Conservation (phyloP, 1,140 invertebrate genomes). For the Chironomus tepperi region DNA sequence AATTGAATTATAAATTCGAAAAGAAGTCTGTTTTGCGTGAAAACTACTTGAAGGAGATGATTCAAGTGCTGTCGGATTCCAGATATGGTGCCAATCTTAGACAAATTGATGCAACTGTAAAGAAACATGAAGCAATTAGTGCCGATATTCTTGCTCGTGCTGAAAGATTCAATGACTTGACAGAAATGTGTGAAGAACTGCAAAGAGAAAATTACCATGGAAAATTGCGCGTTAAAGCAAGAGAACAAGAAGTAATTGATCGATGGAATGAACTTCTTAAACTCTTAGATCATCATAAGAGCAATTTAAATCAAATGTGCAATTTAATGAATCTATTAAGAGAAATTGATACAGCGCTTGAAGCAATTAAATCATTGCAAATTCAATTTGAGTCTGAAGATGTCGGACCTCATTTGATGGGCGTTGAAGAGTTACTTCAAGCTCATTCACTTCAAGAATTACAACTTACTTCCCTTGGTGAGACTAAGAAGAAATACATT, state of each 20-base stretch:
- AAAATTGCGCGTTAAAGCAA: conserved; percentile 67
- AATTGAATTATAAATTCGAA: conserved; percentile 92
- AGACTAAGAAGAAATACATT: conserved; percentile 67
- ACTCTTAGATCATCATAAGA: conserved; percentile 77
- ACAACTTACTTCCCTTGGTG: conserved; percentile 77
- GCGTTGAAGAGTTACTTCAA: conserved; percentile 87
- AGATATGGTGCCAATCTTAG: conserved; percentile 81
- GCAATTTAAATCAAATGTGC: conserved; percentile 65
- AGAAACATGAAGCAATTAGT: conserved; percentile 97
- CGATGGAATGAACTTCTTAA: conserved; percentile 81
- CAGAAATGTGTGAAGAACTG: conserved; percentile 83
- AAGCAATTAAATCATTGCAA: conserved; percentile 73
- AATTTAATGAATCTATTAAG: conserved; percentile 75
- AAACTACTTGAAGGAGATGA: conserved; percentile 96
- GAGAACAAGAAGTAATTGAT: conserved; percentile 77
- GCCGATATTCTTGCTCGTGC: conserved; percentile 92
- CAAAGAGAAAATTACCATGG: conserved; percentile 88
- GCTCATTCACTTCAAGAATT: conserved; percentile 87
- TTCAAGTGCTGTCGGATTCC: conserved; percentile 87
- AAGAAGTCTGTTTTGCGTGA: conserved; percentile 86
- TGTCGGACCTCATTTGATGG: conserved; percentile 82
- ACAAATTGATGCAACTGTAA: conserved; percentile 94
- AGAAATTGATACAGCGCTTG: conserved; percentile 84
- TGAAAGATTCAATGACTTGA: conserved; percentile 89
- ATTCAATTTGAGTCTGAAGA: conserved; percentile 77